Conservation (phyloP, 2,888 invertebrate genomes). For the Sarcophaga variegata region DNA sequence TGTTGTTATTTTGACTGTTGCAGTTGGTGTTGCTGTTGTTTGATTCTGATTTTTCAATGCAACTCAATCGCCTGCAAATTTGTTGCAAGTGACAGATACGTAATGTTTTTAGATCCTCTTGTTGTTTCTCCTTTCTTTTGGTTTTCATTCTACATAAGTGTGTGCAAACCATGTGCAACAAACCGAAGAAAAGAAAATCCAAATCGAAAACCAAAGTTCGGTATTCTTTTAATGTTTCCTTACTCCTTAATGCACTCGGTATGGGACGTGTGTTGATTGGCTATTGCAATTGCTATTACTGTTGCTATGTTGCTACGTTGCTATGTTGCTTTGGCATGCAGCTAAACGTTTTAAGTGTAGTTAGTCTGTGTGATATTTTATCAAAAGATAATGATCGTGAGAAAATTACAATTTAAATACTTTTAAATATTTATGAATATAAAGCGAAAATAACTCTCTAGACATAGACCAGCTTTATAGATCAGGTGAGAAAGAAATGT, state of each 20-base stretch:
- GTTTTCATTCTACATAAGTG: background rate
- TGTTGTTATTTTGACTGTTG: slow-evolving; percentile 15
- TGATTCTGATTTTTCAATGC: slow-evolving; percentile 54
- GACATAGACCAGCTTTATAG: background rate
- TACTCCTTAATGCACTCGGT: slow-evolving; percentile 24
- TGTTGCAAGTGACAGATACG: slow-evolving; percentile 72
- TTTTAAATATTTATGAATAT: slow-evolving; percentile 62
- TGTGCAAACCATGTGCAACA: slow-evolving; percentile 11
- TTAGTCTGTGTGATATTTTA: slow-evolving; percentile 64
- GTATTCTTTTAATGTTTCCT: slow-evolving; percentile 65
- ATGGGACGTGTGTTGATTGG: slow-evolving; percentile 58
- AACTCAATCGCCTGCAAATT: slow-evolving; percentile 71
- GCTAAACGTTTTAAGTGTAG: slow-evolving; percentile 61
- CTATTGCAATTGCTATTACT: slow-evolving; percentile 51
- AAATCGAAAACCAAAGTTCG: slow-evolving; percentile 53
- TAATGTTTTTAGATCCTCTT: slow-evolving; percentile 55
- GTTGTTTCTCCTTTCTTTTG: slow-evolving; percentile 16
- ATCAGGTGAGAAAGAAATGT: slow-evolving; percentile 38
- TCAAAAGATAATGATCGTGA: slow-evolving; percentile 69
- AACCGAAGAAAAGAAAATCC: slow-evolving; percentile 18
- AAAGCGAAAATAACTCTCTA: background rate
- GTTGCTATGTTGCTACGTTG: slow-evolving; percentile 7
- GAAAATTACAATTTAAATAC: slow-evolving; percentile 67
- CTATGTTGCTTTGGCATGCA: slow-evolving; percentile 52
- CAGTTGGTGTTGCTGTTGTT: slow-evolving; percentile 43